These are phyloP conservation scores for Nephrotoma flavescens DNA, from an alignment of 2,888 invertebrate species.

Conservation along the genomic window DNA sequence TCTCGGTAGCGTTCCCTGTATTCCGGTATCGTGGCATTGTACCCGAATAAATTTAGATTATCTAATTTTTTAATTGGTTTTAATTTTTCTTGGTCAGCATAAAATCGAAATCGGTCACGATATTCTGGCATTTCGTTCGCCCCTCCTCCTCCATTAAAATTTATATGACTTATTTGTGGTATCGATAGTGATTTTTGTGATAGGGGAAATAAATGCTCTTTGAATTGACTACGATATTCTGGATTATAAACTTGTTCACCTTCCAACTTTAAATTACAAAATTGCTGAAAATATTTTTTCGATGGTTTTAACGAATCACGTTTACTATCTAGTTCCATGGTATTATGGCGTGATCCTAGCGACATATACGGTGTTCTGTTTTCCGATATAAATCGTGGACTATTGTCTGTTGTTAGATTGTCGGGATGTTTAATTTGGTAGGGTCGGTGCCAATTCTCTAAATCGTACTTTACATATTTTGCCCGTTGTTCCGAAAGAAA, in stretches of 20 bases:
- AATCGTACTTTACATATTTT: background rate
- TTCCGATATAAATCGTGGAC: constrained; percentile 21
- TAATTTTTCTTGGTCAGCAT: constrained; percentile 28
- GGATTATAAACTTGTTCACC: constrained; percentile 18
- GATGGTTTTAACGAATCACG: background rate
- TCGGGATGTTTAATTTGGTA: constrained; percentile 24
- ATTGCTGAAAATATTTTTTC: constrained; percentile 16
- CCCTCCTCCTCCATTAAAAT: constrained; percentile 25
- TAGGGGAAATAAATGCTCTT: constrained; percentile 18
- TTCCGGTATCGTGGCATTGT: constrained; percentile 21
- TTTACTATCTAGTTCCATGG: background rate
- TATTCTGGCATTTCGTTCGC: constrained; percentile 21
- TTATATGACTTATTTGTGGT: constrained; percentile 28
- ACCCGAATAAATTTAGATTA: constrained; percentile 24
- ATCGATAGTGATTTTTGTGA: constrained; percentile 30
- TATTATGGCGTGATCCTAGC: background rate
- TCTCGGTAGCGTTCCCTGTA: constrained; percentile 20
- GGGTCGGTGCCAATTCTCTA: constrained; percentile 9
- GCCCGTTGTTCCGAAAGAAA: background rate
- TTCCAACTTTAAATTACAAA: constrained; percentile 17
- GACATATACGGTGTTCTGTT: constrained; percentile 20
- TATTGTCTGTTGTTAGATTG: constrained; percentile 20
- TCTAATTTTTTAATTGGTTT: constrained; percentile 29
- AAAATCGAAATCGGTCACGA: constrained; percentile 27
- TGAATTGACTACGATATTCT: constrained; percentile 27